Evolutionary conservation across 2,888 invertebrate species (phyloP).

Genomic region (Drosophila merina): DNA sequence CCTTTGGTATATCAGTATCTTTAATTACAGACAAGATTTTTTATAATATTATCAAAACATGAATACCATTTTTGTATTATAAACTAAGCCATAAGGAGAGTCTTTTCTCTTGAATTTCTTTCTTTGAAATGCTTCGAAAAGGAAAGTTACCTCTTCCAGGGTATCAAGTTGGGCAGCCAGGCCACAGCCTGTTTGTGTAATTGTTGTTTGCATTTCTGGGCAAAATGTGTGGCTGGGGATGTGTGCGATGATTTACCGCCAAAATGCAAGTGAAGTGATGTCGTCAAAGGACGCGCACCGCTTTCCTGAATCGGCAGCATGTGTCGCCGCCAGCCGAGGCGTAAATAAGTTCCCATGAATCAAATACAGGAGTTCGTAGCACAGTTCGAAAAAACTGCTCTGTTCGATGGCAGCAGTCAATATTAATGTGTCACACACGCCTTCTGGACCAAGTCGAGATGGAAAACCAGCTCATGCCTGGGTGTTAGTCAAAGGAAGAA

Average conservation of each 20-base stretch:
- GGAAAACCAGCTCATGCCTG: constrained; percentile 12
- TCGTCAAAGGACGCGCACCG: constrained; percentile 48
- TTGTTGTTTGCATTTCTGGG: constrained; percentile 6
- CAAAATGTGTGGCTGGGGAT: constrained; percentile 4
- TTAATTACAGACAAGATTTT: too few relatives aligned
- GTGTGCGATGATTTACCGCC: constrained; percentile 51
- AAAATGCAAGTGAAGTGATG: constrained; percentile 50
- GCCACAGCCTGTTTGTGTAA: constrained; percentile 1
- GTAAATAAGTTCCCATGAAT: constrained; percentile 41
- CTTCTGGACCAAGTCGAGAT: constrained; percentile 11
- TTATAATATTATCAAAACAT: too few relatives aligned
- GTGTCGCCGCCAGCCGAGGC: constrained; percentile 41
- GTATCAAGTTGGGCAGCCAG: not conserved
- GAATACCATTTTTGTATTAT: too few relatives aligned
- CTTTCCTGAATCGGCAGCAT: constrained; percentile 32
- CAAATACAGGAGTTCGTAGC: not conserved
- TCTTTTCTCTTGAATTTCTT: too few relatives aligned
- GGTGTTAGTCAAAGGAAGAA: constrained; percentile 6
- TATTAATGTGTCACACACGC: constrained; percentile 25
- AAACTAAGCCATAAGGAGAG: too few relatives aligned
- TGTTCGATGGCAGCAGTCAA: constrained; percentile 25
- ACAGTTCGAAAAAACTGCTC: constrained; percentile 5
- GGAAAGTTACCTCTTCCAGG: not conserved
- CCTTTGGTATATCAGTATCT: too few relatives aligned
- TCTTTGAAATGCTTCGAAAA: too few relatives aligned